phyloP scores from a whole-genome alignment of 2,797 vertebrate species.

The Acanthopagrus latus region DNA sequence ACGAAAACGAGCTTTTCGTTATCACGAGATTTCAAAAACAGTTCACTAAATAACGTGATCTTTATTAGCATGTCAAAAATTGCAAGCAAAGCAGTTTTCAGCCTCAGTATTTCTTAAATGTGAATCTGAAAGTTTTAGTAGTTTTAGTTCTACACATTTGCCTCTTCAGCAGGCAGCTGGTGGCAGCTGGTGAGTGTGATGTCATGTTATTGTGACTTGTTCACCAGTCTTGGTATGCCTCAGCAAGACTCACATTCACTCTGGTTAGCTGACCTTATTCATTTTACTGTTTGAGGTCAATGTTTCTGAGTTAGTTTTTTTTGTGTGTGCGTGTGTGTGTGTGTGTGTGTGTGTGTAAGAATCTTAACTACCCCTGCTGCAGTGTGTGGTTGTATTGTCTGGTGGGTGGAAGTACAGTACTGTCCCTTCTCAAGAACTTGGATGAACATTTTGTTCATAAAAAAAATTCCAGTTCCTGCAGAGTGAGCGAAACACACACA shows the following conservation, averaged over 20 bases:
- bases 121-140: not conserved
- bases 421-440: constrained; percentile 56
- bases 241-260: not conserved
- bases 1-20: no score
- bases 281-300: not conserved
- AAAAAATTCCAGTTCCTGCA: constrained; percentile 20
- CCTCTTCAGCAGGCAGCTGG: no score
- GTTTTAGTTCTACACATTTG: no score
- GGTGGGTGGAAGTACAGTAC: constrained; percentile 45
- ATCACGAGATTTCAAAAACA: no score
- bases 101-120: not conserved
- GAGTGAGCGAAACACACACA: not conserved
- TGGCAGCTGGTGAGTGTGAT: constrained; percentile 4
- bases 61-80: no score
- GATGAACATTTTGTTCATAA: constrained; percentile 63
- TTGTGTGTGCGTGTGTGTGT: not conserved
- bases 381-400: constrained; percentile 37
- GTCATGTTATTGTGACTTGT: not conserved
- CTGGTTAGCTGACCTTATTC: not conserved
- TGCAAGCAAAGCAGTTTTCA: no score
- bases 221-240: not conserved
- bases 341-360: not conserved
- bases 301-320: not conserved
- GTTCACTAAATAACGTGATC: no score
- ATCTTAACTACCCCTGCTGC: constrained; percentile 18